A percentile compares a stretch with the other conserved stretches of the same genome.
Conservation (phyloP, 2,888 invertebrate genomes). For the Priocnemis perturbator region DNA sequence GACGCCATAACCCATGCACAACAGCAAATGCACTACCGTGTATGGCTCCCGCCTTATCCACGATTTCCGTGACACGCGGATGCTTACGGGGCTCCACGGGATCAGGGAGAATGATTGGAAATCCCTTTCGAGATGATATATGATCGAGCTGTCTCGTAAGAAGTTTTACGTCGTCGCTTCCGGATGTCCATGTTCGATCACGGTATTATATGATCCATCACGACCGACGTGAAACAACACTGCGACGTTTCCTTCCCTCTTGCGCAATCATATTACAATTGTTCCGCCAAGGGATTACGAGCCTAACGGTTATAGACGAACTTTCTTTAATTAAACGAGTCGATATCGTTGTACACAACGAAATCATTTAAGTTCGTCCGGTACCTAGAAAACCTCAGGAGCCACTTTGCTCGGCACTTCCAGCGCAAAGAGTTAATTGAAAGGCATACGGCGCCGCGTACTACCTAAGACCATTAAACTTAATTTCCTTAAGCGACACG, state of each 20-base stretch:
- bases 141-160: slow-evolving; percentile 35
- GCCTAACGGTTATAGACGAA: too few species aligned
- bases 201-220: slow-evolving; percentile 27
- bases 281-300: too few species aligned
- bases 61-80: slow-evolving; percentile 24
- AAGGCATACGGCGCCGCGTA: too few species aligned
- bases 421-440: too few species aligned
- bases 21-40: slow-evolving; percentile 27
- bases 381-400: too few species aligned
- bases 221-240: slow-evolving; percentile 31
- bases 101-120: slow-evolving; percentile 48
- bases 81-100: slow-evolving; percentile 24
- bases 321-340: too few species aligned
- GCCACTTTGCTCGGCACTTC: too few species aligned
- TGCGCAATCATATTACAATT: too few species aligned
- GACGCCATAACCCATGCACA: slow-evolving; percentile 23
- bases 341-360: too few species aligned
- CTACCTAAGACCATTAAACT: too few species aligned
- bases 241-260: slow-evolving; percentile 8
- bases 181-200: slow-evolving; percentile 17
- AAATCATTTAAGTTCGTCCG: too few species aligned
- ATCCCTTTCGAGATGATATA: slow-evolving; percentile 37
- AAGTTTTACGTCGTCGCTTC: slow-evolving; percentile 38
- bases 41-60: slow-evolving; percentile 14
- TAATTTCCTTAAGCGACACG: too few species aligned